Percentiles rank a stretch among this genome's conserved stretches.
phyloP scores from a whole-genome alignment of 2,888 invertebrate species.

The Leptogaster cylindrica region DNA sequence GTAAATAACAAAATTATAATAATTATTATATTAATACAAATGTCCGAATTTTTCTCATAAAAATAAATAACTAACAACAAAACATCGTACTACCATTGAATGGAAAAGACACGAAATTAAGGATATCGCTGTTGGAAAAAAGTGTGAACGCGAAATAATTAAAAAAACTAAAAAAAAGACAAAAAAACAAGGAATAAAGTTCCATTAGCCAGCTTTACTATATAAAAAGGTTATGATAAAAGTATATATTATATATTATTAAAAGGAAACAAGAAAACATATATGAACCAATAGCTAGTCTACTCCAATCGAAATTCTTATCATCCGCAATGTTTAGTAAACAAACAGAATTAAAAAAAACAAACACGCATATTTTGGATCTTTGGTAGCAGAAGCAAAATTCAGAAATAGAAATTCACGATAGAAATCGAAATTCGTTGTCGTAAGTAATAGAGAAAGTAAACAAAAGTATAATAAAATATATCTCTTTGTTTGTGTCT shows the following conservation, averaged over 20 bases:
- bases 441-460: background rate
- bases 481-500: constrained; percentile 42
- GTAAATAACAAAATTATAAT: too few relatives aligned
- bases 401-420: background rate
- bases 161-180: constrained; percentile 17
- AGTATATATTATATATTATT: constrained; percentile 29
- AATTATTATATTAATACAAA: background rate
- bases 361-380: background rate
- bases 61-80: background rate
- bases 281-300: constrained; percentile 40
- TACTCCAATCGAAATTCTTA: constrained; percentile 37
- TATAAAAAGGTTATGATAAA: constrained; percentile 23
- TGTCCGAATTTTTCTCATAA: background rate
- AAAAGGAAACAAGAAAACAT: constrained; percentile 22
- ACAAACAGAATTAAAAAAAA: background rate
- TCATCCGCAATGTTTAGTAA: constrained; percentile 16
- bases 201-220: constrained; percentile 40
- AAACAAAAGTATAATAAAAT: constrained; percentile 25
- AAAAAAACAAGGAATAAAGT: constrained; percentile 32
- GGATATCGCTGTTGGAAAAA: background rate
- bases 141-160: constrained; percentile 4
- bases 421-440: background rate
- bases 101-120: background rate
- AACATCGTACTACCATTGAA: background rate
- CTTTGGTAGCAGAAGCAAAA: too few relatives aligned